Base-by-base conservation (phyloP, 2,797 vertebrate genomes). In the Periparus ater region DNA sequence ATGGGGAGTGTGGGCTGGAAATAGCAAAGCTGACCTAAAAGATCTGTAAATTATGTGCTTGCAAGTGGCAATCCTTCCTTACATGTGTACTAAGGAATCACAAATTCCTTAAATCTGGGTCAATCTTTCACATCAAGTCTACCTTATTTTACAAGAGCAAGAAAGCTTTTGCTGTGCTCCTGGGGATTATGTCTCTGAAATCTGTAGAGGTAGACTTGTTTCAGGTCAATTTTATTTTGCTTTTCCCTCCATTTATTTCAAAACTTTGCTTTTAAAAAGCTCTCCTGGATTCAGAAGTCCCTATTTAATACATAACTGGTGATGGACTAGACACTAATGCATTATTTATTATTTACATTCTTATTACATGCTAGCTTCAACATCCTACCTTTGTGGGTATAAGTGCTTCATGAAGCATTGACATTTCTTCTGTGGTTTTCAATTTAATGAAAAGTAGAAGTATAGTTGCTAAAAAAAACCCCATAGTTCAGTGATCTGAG, bases 321-420 rank as follows among this genome's bases (percentile, higher is more conserved):
- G 65, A 83, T 23, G 62, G 38, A 79, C 66, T 62, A 77, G 57
- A 45, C 9, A 72, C 23, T 71, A 65, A 80, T 76, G 57, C 40
- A 93, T 65, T 77, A 87, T 93, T 83, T 85, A 82, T 88, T 82
- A 90, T 48, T 57, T 63, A 85, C 82, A 86, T 85, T 48, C 47
- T 89, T 91, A 74, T 73, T 80, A 73, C 63, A 79, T 30, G n/a
- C 57, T 74, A 85, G 58, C n/a, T 89, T 85, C 9, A 7, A 51
- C 11, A 80, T 87, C 50, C 20, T 23, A 13, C 62, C 38, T 62
- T 58, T 55, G 57, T 82, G 51, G 38, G 11, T 2, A 13, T 72
- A 90, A 53, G 57, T 75, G 84, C 40, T 80, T 91, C 34, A 58
- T n/a, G 34, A 80, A 51, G 13, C 51, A 74, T 20, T 74, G 47